phyloP scores from a whole-genome alignment of 2,888 invertebrate genomes.

The Oligia fasciuncula region DNA sequence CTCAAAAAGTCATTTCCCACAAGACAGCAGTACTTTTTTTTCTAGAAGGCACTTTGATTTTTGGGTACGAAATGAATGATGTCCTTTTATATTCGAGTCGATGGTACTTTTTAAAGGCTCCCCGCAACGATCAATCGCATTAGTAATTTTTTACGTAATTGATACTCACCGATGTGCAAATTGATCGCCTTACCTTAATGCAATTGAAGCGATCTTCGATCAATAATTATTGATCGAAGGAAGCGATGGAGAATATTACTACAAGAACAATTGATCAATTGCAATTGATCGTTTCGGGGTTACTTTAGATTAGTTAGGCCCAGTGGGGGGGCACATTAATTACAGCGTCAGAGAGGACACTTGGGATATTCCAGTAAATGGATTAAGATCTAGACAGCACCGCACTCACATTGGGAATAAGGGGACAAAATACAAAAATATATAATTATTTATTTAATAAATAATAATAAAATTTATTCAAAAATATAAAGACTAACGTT shows the following conservation, averaged over 20 bases:
- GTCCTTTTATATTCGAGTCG: background rate
- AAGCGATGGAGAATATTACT: background rate
- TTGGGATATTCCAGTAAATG: background rate
- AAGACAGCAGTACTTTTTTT: too few relatives aligned
- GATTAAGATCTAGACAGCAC: background rate
- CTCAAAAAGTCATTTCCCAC: too few relatives aligned
- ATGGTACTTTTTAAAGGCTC: background rate
- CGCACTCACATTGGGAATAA: background rate
- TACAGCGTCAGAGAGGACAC: background rate
- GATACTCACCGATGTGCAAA: background rate
- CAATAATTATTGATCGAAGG: too few relatives aligned
- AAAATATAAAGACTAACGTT: too few relatives aligned
- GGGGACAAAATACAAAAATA: background rate
- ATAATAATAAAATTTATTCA: too few relatives aligned
- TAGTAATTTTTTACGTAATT: background rate
- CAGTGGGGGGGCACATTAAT: background rate
- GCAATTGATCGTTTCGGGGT: background rate
- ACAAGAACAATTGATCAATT: background rate
- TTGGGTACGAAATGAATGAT: too few relatives aligned
- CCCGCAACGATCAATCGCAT: background rate
- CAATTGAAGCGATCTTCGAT: background rate
- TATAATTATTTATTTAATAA: too few relatives aligned
- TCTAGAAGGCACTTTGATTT: too few relatives aligned
- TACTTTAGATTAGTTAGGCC: background rate
- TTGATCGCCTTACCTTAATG: background rate